Evolutionary conservation across 2,113 vertebrate species (phyloP), one percentile per base, ranked within the genome.

Genomic region (Mixornis gularis): DNA sequence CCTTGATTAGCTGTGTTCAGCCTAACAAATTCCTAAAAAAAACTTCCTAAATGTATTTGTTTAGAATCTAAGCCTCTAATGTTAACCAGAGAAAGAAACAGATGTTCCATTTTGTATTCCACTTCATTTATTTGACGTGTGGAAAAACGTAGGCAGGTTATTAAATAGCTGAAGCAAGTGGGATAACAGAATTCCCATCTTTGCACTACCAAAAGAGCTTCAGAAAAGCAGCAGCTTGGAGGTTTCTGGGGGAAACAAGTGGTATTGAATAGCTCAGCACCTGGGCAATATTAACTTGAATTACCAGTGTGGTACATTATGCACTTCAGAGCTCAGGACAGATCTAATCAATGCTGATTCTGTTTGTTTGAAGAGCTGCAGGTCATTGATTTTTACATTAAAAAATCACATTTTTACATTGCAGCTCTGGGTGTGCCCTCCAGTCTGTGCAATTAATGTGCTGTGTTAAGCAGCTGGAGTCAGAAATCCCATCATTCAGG

Each of bases 31-130:
- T 90, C 83, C 83, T 92, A 55, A 94, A 95, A 89, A 89, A 87
- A 89, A 92, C 90, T 95, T 95, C 90, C 93, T 94, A 90, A 86
- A 86, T 88, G 65, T 93, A 86, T 95, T 96, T 95, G 79, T 93
- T 94, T 95, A 84, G 88, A 94, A 71, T 85, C 64, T 78, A 85
- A 66, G 56, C 72, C 79, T 85, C 79, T 73, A 83, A 78, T 76
- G 93, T 95, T 81, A 92, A 94, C 64, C 92, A 94, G 93, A 86
- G 93, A 71, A 84, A 48, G 95, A 87, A 92, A 81, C 92, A 95
- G 95, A 95, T 96, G 95, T 93, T 96, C 91, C 78, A 32, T 92
- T 95, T 95, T 92, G 69, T 88, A 43, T 90, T 79, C 93, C 93
- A 95, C 95, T 92, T 94, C 90, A 93, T 96, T 95, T 94, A 90